Base-by-base conservation (phyloP, 2,113 vertebrate species). In the Entelurus aequoreus region DNA sequence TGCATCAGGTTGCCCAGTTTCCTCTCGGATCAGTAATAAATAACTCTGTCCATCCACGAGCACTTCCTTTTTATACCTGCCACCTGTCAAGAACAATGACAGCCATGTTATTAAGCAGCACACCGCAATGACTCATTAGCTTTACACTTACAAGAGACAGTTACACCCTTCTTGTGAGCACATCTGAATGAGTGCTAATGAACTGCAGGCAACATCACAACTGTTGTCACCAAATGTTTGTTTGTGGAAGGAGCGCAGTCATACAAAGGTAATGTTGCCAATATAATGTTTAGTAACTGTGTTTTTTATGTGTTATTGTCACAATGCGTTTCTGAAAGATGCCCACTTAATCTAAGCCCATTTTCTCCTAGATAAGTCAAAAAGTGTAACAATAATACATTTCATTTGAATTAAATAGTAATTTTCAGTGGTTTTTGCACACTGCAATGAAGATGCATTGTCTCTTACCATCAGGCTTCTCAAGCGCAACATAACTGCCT, bases 41-140 rank as follows among this genome's bases (percentile, higher is more conserved):
- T 97, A 90, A 87, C 93, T 96, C 72, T 96, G 95, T 42, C 95
- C 95, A 1, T 99, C 95, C 8, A 96, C 91, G 35, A 89, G 74
- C 72, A 96, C 90, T 80, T 99, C 96, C 55, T 96, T 98, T 85
- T 99, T 99, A 84, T 94, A 93, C 68, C 95, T 90, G 0, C 92
- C 94, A 42, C 93, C 95, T 99, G 88, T 61, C 42, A 50, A 50
- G 55, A 37, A 69, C 42, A 66, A 6, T 46, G 46, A 65, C 35
- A 62, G 61, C 72, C 57, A 50, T 0, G 60, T 68, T 55, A 72
- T 51, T 54, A 53, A 55, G 47, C 46, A 1, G 44, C 55, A 58
- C 10, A 40, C 13, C 12, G 52, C 9, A 48, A 48, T 48, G 48
- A 28, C 21, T 21, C 52, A 8, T 14, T 6, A 2, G 35, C 21